A percentile compares a stretch with the other conserved stretches of the same genome.
phyloP scores from a whole-genome alignment of 2,797 vertebrate species.

The Capromys pilorides region DNA sequence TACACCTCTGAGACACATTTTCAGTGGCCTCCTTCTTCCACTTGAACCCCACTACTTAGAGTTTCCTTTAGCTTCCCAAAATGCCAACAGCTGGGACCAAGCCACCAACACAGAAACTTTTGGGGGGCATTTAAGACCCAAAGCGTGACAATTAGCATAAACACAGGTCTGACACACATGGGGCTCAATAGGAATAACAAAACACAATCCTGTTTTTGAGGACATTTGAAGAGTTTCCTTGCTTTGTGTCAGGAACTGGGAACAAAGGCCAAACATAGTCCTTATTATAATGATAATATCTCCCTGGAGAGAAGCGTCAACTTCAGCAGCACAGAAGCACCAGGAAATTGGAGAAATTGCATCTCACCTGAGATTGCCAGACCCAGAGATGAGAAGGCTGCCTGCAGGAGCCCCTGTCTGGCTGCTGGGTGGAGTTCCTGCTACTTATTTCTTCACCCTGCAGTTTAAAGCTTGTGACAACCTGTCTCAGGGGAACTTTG shows the following conservation, averaged over 20 bases:
- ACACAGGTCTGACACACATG: not conserved
- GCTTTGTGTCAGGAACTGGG: not conserved
- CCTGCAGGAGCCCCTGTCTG: not conserved
- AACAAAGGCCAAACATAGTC: not conserved
- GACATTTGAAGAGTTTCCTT: not conserved
- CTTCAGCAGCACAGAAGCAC: not conserved
- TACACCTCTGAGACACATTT: not conserved
- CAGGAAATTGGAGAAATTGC: slow-evolving; percentile 38
- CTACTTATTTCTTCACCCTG: not conserved
- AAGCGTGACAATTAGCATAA: not conserved
- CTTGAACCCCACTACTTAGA: not conserved
- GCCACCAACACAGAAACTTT: not conserved
- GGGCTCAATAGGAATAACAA: not conserved
- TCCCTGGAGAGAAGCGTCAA: not conserved
- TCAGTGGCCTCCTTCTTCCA: not conserved
- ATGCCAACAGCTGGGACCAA: not conserved
- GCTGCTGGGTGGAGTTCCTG: slow-evolving; percentile 55
- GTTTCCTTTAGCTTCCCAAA: not conserved
- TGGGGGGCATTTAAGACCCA: not conserved
- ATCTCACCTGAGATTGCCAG: not conserved
- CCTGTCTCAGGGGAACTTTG: slow-evolving; percentile 46
- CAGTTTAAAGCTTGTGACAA: slow-evolving; percentile 60
- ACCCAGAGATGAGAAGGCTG: not conserved
- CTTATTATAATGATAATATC: not conserved
- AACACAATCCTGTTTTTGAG: not conserved